Base-by-base conservation (phyloP, 2,797 vertebrate genomes). In the Characodon lateralis region DNA sequence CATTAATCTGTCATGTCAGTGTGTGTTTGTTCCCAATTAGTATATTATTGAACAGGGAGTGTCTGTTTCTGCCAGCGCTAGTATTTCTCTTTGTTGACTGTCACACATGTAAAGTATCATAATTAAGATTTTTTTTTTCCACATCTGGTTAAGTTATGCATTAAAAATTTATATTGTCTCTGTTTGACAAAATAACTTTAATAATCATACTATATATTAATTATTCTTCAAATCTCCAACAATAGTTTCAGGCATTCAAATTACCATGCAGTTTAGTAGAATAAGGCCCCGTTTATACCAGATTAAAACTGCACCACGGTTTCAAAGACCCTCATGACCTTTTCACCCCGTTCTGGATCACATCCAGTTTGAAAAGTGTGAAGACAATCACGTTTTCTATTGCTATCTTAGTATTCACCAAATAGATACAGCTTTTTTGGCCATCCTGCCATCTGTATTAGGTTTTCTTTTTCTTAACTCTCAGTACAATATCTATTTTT, bases 21-120 rank as follows among this genome's bases (percentile, higher is more conserved):
- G 48, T 68, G 8, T 75, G 72, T 74, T 83, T 85, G 74, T 70
- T 85, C 71, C 75, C 71, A 74, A 87, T 85, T 79, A 50, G 35
- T 63, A 69, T 83, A 76, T 78, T 53, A 76, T 48, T 76, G 72
- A 73, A 84, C 48, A 26, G n/a, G 22, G 66, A 72, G 69, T 46
- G 48, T 73, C 41, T 68, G 63, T 61, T 70, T 69, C 76, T 53
- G 39, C 59, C 74, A 75, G 43, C 7, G 35, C 14, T 58, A 26
- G 12, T 26, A 63, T 71, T 66, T 78, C 74, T 75, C 46, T 69
- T 72, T 59, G 28, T 63, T 24, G 28, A 59, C 43, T 79, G 26
- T 53, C 51, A 71, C 73, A 78, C 66, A 73, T 80, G 79, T 50
- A 48, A 73, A 35, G 35, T 35, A 28, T 70, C 66, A 39, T 70